A percentile compares a stretch with the other conserved stretches of the same genome.
Conservation (phyloP, 2,113 vertebrate species). For the Heloderma charlesbogerti region DNA sequence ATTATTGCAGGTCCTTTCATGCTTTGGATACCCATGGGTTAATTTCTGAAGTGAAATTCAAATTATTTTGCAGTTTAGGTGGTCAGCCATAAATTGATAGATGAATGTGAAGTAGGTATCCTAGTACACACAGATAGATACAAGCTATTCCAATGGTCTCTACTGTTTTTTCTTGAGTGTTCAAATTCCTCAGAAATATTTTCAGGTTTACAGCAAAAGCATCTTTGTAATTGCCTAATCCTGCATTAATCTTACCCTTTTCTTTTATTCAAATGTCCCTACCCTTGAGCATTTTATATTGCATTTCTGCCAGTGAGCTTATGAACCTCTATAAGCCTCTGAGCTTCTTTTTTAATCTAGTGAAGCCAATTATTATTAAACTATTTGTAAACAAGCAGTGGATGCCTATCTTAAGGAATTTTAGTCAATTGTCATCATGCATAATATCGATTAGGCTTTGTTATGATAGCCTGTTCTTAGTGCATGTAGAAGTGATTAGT, state of each 20-base stretch:
- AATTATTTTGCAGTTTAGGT: background rate
- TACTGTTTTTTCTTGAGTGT: background rate
- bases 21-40: background rate
- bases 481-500: background rate
- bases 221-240: background rate
- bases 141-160: background rate
- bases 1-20: background rate
- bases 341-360: constrained; percentile 42
- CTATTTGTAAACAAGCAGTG: constrained; percentile 64
- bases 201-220: background rate
- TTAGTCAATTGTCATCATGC: constrained; percentile 63
- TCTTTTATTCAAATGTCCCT: constrained; percentile 6
- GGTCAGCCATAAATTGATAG: background rate
- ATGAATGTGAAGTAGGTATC: background rate
- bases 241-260: background rate
- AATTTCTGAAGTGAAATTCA: background rate
- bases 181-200: background rate
- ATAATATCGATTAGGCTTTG: constrained; percentile 67
- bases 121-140: background rate
- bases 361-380: constrained; percentile 52
- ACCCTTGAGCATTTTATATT: constrained; percentile 4
- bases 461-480: constrained; percentile 40
- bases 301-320: constrained; percentile 36
- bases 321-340: constrained; percentile 52
- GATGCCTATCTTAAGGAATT: constrained; percentile 60